Evolutionary conservation across 2,113 vertebrate genomes (phyloP).

Genomic region (Ellobius talpinus): DNA sequence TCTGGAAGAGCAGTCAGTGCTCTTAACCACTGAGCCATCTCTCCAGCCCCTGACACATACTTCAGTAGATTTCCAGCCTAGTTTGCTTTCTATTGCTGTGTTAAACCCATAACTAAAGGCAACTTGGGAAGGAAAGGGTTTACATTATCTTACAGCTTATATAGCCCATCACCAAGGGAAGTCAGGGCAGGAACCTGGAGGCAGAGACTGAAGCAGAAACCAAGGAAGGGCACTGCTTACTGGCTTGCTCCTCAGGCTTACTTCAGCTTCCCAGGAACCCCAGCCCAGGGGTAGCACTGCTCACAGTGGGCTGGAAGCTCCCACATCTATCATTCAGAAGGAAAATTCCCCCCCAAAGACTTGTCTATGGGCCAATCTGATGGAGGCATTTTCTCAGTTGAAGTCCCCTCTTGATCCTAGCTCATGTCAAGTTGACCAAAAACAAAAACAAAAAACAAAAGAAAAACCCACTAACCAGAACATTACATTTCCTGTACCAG

Average conservation of each 20-base stretch:
- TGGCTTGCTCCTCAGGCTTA: not conserved
- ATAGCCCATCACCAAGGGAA: not conserved
- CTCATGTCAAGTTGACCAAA: not conserved
- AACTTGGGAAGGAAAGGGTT: not conserved
- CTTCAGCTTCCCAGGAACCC: not conserved
- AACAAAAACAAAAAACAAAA: not conserved
- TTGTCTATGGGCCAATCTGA: not conserved
- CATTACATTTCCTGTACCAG: no score
- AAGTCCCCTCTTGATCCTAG: not conserved
- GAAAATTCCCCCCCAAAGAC: not conserved
- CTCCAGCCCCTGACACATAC: not conserved
- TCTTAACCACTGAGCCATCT: not conserved
- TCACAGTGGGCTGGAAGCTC: not conserved
- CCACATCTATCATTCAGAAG: not conserved
- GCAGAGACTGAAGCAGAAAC: not conserved
- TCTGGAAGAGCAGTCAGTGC: not conserved
- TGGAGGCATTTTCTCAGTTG: not conserved
- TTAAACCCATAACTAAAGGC: not conserved
- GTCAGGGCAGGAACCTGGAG: not conserved
- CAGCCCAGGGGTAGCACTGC: not conserved
- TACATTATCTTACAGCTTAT: not conserved
- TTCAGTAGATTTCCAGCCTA: not conserved
- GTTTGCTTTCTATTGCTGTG: no score
- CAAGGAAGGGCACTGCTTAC: not conserved
- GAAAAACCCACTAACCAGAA: not conserved